Conservation (phyloP, 2,113 vertebrate species). For the Tinamus guttatus region DNA sequence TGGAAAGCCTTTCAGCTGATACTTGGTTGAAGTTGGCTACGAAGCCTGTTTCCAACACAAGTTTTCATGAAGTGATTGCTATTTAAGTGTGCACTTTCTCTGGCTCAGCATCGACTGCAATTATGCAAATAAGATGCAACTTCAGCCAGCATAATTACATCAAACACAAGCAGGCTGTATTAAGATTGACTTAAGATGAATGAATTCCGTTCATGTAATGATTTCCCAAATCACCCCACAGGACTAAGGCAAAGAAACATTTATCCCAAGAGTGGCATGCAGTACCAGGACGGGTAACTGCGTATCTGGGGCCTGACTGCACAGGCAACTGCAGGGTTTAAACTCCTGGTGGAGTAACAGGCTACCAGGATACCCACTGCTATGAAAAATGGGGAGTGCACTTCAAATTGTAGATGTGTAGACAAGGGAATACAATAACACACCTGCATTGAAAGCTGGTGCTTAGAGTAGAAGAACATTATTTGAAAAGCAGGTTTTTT, state of each 20-base stretch:
- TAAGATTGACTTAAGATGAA: slow-evolving; percentile 57
- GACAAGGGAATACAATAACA: background rate
- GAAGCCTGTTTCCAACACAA: background rate
- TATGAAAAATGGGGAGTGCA: background rate
- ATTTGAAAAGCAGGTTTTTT: background rate
- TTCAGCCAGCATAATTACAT: slow-evolving; percentile 73
- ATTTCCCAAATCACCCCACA: slow-evolving; percentile 14
- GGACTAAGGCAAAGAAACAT: slow-evolving; percentile 10
- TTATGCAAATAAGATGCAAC: slow-evolving; percentile 67
- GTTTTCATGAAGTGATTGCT: slow-evolving; percentile 23
- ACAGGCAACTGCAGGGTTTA: rapidly evolving
- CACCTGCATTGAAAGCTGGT: rapidly evolving
- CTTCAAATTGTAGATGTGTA: rapidly evolving
- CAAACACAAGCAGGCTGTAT: slow-evolving; percentile 51
- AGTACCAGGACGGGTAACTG: background rate
- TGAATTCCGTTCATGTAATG: slow-evolving; percentile 32
- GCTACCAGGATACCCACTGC: background rate
- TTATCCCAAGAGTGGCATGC: slow-evolving; percentile 21
- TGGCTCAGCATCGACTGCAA: slow-evolving; percentile 23
- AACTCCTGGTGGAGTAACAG: background rate
- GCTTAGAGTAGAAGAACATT: rapidly evolving
- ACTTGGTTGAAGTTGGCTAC: background rate
- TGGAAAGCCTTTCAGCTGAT: background rate
- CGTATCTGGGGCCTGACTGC: background rate
- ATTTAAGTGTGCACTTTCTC: slow-evolving; percentile 1